Evolutionary conservation across 2,113 vertebrate genomes (phyloP).

Genomic region (Pampusana beccarii): DNA sequence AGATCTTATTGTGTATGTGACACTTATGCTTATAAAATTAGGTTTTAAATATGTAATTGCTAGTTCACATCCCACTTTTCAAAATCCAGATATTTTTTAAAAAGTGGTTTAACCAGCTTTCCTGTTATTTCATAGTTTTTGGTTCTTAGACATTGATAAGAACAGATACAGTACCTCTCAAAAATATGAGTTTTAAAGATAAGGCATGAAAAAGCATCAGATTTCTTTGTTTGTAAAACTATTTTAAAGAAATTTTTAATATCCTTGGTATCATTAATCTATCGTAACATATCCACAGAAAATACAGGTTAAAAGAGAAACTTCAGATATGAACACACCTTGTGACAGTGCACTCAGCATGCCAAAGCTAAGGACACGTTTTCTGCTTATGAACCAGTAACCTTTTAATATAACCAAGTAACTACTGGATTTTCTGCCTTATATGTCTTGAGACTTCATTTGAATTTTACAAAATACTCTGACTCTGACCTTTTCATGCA

Average conservation of each 20-base stretch:
- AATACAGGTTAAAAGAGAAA: background rate
- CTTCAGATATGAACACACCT: background rate
- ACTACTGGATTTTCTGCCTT: slow-evolving; percentile 28
- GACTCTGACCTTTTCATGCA: slow-evolving; percentile 64
- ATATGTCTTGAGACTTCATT: slow-evolving; percentile 31
- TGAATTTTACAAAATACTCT: slow-evolving; percentile 49
- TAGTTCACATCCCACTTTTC: background rate
- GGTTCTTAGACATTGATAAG: background rate
- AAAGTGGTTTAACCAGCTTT: background rate
- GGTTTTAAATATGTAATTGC: background rate
- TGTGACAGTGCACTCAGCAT: background rate
- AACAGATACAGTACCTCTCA: background rate
- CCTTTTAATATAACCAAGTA: slow-evolving; percentile 40
- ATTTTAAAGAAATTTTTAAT: background rate
- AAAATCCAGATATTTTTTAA: background rate
- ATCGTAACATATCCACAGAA: background rate
- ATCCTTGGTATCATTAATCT: background rate
- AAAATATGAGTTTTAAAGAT: background rate
- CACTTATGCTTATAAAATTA: background rate
- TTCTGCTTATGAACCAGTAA: background rate
- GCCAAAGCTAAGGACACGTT: background rate
- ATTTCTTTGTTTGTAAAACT: background rate
- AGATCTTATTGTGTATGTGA: background rate
- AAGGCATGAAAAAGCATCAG: background rate
- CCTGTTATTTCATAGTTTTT: background rate